Percentiles rank a stretch among this genome's conserved stretches.
Conservation (phyloP, 2,888 invertebrate species). For the Pollenia amentaria region DNA sequence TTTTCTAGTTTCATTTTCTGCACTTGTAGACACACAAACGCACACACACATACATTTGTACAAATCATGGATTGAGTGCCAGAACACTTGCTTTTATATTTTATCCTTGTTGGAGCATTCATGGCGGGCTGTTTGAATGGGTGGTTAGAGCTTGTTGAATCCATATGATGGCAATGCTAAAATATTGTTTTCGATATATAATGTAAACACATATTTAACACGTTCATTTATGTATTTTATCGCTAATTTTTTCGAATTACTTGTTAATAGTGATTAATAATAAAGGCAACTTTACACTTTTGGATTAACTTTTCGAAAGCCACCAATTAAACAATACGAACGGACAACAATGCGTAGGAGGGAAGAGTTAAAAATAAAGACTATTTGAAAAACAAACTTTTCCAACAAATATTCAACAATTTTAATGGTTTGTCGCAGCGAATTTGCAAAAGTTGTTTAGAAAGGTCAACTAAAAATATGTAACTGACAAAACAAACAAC, state of each 20-base stretch:
- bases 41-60: too few species aligned
- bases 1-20: constrained; percentile 38
- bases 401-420: background rate
- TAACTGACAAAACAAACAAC: too few species aligned
- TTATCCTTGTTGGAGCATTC: background rate
- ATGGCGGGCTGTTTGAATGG: background rate
- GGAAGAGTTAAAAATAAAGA: background rate
- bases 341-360: background rate
- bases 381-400: background rate
- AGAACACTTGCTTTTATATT: constrained; percentile 5
- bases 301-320: constrained; percentile 3
- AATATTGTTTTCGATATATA: constrained; percentile 8
- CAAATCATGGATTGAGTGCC: background rate
- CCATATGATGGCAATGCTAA: constrained; percentile 8
- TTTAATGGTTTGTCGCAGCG: background rate
- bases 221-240: constrained; percentile 47
- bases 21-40: background rate
- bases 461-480: too few species aligned
- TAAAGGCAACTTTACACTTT: constrained; percentile 26
- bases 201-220: constrained; percentile 47
- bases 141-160: constrained; percentile 26
- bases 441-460: too few species aligned
- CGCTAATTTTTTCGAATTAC: constrained; percentile 35
- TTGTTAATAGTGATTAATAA: constrained; percentile 36
- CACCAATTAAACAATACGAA: background rate